Conservation (phyloP, 1,140 invertebrate species). For the Diorhabda sublineata region DNA sequence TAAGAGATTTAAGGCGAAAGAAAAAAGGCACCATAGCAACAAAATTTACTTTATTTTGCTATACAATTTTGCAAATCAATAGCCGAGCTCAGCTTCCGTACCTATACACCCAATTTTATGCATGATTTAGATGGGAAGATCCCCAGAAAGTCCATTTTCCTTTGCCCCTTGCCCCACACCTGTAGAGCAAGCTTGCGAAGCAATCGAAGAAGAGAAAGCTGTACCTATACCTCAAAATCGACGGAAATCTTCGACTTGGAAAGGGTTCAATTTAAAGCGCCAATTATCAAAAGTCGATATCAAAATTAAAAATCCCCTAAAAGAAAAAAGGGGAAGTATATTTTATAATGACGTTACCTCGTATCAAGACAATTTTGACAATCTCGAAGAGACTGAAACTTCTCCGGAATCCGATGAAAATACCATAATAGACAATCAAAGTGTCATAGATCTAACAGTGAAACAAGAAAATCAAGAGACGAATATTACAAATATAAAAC, state of each 20-base stretch:
- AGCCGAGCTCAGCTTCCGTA: neutral
- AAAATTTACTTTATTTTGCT: constrained; percentile 6
- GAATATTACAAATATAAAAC: constrained; percentile 10
- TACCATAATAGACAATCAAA: constrained; percentile 37
- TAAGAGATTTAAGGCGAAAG: neutral
- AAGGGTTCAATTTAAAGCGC: constrained; percentile 71
- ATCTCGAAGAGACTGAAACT: constrained; percentile 33
- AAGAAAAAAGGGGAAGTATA: constrained; percentile 43
- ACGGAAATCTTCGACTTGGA: constrained; percentile 63
- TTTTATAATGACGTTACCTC: constrained; percentile 43
- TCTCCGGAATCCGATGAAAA: constrained; percentile 40
- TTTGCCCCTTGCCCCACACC: constrained; percentile 45
- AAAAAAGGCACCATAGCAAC: neutral
- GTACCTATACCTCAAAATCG: constrained; percentile 40
- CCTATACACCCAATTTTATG: constrained; percentile 18
- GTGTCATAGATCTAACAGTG: constrained; percentile 33
- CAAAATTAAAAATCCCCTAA: constrained; percentile 61
- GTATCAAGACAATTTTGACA: constrained; percentile 26
- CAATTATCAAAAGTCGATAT: constrained; percentile 76
- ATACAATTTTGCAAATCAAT: constrained; percentile 13
- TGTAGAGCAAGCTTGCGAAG: constrained; percentile 42
- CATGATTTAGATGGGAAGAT: constrained; percentile 41
- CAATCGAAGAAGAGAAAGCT: constrained; percentile 36
- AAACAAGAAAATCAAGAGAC: constrained; percentile 20
- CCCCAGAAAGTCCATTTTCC: constrained; percentile 43